Conservation (phyloP, 2,888 invertebrate species). For the Danaus chrysippus region DNA sequence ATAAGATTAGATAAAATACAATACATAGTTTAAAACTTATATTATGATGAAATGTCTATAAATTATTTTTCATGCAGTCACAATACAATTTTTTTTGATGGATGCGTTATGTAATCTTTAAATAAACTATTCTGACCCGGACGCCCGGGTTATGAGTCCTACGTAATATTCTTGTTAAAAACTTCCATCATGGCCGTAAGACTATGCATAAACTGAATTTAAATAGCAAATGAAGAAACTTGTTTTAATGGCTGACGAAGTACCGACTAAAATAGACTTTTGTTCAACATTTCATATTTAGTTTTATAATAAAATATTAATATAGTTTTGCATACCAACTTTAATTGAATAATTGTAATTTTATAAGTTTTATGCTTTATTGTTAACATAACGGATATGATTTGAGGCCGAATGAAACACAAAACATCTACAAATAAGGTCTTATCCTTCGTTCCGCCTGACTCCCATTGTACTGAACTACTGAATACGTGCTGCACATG, state of each 20-base stretch:
- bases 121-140: conserved; percentile 7
- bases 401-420: background rate
- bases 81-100: background rate
- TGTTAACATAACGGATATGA: background rate
- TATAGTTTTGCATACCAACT: no score
- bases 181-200: conserved; percentile 10
- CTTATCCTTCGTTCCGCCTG: background rate
- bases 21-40: no score
- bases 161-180: conserved; percentile 11
- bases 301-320: background rate
- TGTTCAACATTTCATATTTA: background rate
- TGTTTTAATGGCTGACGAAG: background rate
- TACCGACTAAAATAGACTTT: background rate
- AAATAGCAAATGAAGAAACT: conserved; percentile 11
- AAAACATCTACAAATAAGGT: no score
- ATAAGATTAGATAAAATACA: no score
- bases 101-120: conserved; percentile 1
- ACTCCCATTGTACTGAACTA: conserved; percentile 5
- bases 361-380: background rate
- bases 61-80: background rate
- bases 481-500: conserved; percentile 3
- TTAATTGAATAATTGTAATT: no score
- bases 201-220: conserved; percentile 16
- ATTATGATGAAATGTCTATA: no score
- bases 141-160: conserved; percentile 2